Evolutionary conservation across 2,113 vertebrate species (phyloP), one percentile per base, ranked within the genome.

Genomic region (Taxidea taxus): DNA sequence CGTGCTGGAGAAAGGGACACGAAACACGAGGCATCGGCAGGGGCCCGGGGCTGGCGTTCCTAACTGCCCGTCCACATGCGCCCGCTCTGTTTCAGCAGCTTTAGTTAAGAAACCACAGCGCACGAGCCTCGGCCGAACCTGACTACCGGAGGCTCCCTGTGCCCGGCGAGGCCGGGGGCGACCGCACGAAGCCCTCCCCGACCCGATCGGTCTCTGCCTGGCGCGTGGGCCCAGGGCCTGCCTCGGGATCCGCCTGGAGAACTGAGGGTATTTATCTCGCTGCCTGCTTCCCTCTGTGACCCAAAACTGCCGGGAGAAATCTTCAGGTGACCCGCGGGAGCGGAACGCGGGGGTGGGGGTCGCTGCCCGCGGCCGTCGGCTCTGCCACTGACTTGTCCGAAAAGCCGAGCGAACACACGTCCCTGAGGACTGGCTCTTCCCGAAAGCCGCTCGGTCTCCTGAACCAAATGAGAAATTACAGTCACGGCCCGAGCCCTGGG

Each of bases 1-100:
- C 6, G 0, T 3, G 21, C 64, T 20, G 10, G 21, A 42, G 85
- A 27, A n/a, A 37, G 31, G 7, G 64, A 6, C 12, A 0, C 37
- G 25, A 37, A 37, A 25, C 14, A 6, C 9, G 1, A 37, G 62
- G 7, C 29, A 6, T n/a, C 20, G 1, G 6, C 7, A 21, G 21
- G 25, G 2, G 0, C 9, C 12, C 3, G 1, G 1, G 25, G 27
- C 12, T 11, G 3, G 1, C 25, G 47, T 5, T 7, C 7, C 64
- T 13, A 29, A n/a, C 3, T 37, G 34, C 2, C 10, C n/a, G 56
- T 66, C 44, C 64, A 7, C 21, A 4, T 5, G 64, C 1, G 27
- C 13, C 20, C 12, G 0, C 11, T 12, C 18, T 4, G 9, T 8
- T 60, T 27, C 72, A 7, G 37, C 7, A 15, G 47, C 62, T 49